Conservation (phyloP, 2,113 vertebrate genomes). For the Ageneiosus marmoratus region DNA sequence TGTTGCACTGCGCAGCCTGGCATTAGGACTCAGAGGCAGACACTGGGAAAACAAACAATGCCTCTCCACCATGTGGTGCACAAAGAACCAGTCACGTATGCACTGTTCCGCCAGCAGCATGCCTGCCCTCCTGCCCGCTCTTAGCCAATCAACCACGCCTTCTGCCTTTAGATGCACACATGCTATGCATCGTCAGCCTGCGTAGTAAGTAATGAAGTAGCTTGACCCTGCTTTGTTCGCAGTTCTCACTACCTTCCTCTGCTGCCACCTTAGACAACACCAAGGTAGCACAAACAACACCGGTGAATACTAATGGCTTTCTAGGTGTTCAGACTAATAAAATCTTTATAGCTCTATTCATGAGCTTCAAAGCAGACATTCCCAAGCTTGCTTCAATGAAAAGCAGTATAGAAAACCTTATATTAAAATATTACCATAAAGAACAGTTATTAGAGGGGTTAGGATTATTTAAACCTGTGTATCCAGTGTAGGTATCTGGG, state of each 20-base stretch:
- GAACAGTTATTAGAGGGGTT: neutral
- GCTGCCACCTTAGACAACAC: constrained; percentile 14
- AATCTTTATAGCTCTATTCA: neutral
- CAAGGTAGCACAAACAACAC: neutral
- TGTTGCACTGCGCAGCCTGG: constrained; percentile 74
- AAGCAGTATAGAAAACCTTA: neutral
- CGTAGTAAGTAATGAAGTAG: neutral
- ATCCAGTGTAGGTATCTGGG: no score
- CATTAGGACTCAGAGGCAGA: constrained; percentile 67
- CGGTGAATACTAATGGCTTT: neutral
- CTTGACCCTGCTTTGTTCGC: constrained; percentile 7
- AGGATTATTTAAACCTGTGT: neutral
- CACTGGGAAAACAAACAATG: constrained; percentile 73
- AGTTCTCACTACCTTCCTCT: constrained; percentile 20
- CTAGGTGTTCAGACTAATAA: neutral
- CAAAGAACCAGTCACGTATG: constrained; percentile 70
- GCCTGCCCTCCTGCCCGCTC: constrained; percentile 24
- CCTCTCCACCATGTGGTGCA: constrained; percentile 60
- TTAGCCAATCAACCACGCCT: constrained; percentile 7
- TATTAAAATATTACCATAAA: neutral
- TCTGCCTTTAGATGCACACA: neutral
- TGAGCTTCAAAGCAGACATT: neutral
- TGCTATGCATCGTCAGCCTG: neutral
- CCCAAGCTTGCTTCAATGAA: neutral
- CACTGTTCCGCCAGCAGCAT: constrained; percentile 46